Conservation (phyloP, 2,888 invertebrate species). For the Orthonevra nobilis region DNA sequence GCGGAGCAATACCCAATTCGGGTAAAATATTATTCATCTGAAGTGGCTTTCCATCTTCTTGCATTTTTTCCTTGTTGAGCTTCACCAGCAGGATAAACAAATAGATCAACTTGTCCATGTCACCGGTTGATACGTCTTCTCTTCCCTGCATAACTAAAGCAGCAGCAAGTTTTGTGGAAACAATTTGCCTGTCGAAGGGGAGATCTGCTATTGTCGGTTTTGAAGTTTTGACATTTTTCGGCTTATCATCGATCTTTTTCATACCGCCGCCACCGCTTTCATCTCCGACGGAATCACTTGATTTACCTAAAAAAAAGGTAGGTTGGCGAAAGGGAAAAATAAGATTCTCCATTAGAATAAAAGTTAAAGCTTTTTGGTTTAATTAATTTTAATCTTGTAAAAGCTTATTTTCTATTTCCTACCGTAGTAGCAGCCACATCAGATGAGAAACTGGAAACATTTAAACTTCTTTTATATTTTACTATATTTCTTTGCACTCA, state of each 20-base stretch:
- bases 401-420: slow-evolving; percentile 47
- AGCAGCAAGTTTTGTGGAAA: slow-evolving; percentile 90
- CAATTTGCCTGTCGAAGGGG: slow-evolving; percentile 87
- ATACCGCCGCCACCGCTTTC: slow-evolving; percentile 72
- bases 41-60: slow-evolving; percentile 71
- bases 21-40: slow-evolving; percentile 72
- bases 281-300: slow-evolving; percentile 72
- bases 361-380: slow-evolving; percentile 3
- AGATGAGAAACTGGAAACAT: slow-evolving; percentile 38
- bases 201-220: slow-evolving; percentile 82
- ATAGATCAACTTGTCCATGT: slow-evolving; percentile 89
- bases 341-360: slow-evolving; percentile 13
- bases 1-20: slow-evolving; percentile 71
- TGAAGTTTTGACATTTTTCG: slow-evolving; percentile 77
- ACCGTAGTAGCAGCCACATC: slow-evolving; percentile 35
- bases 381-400: not conserved
- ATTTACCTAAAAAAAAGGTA: slow-evolving; percentile 62
- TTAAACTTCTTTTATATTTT: too few species aligned
- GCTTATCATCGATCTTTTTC: slow-evolving; percentile 73
- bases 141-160: slow-evolving; percentile 89
- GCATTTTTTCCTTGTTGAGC: slow-evolving; percentile 80
- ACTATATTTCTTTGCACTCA: too few species aligned
- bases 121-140: slow-evolving; percentile 89
- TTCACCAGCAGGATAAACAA: slow-evolving; percentile 88
- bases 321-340: slow-evolving; percentile 30